Evolutionary conservation across 2,888 invertebrate species (phyloP), one percentile per base, ranked within the genome.

Genomic region (Synanthedon vespiformis): DNA sequence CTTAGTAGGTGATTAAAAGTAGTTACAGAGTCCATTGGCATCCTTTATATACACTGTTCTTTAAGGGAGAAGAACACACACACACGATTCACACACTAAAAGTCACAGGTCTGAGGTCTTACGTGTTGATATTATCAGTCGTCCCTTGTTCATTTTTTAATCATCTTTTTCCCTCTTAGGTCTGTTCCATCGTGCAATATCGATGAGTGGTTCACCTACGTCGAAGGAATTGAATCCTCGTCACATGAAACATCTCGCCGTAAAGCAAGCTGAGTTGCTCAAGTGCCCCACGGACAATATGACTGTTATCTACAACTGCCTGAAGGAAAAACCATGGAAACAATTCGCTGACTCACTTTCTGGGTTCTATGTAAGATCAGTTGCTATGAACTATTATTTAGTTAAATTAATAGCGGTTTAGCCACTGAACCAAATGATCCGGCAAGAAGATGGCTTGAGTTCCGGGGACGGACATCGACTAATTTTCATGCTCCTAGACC

Each of bases 121-220:
- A 27, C 8, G 27, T 8, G 27, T 8, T 27, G 27, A 5, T 27
- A 27, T 27, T 27, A 27, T 27, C 27, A 18, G 18, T 22, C 18
- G 18, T 22, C 4, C 18, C 18, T 41, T 41, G 14, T 13, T 44
- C 4, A 14, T 44, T 44, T 40, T 44, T 44, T 11, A 44, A 13
- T 2, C 13, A 44, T 2, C 8, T 44, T 44, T 12, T 44, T 13
- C 14, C 1, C 12, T 44, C 1, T n/a, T 63, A 90, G 91, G 91
- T 51, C 76, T 94, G 0, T 94, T 94, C 71, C 92, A 93, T 65
- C 89, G 90, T 52, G 93, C 88, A 0, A 90, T 93, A 14, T 88
- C 91, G 0, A 91, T 92, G 89, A 92, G 93, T 61, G 92, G 90
- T 0, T 88, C 92, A 0, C 84, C 89, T 0, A 80, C 88, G 0